A percentile compares a stretch with the other conserved stretches of the same genome.
Evolutionary conservation across 1,140 invertebrate species (phyloP).

Genomic region (Solenopsis invicta): DNA sequence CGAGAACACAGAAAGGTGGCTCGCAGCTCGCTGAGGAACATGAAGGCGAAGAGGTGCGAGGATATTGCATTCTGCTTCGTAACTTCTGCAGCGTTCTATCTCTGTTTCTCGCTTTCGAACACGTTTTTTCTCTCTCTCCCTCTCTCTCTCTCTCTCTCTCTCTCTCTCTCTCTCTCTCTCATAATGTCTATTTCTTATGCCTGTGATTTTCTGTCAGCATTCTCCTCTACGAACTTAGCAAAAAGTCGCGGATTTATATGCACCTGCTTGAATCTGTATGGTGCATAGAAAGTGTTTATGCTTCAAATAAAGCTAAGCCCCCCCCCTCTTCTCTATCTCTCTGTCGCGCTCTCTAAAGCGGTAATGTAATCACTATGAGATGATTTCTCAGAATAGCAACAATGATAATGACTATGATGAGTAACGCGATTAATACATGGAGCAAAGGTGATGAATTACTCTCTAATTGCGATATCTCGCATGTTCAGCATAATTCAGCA

Average conservation of each 20-base stretch:
- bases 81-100: constrained; percentile 52
- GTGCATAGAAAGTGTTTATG: constrained; percentile 45
- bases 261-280: constrained; percentile 24
- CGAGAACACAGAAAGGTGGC: constrained; percentile 30
- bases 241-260: constrained; percentile 42
- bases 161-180: neutral
- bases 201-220: constrained; percentile 36
- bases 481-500: neutral
- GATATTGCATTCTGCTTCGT: constrained; percentile 65
- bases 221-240: constrained; percentile 42
- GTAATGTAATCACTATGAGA: constrained; percentile 17
- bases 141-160: neutral
- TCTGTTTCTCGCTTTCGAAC: neutral
- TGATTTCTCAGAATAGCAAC: constrained; percentile 28
- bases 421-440: neutral
- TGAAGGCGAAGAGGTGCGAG: constrained; percentile 50
- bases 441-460: constrained; percentile 6
- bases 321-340: neutral
- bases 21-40: constrained; percentile 45
- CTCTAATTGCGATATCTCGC: neutral
- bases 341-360: neutral
- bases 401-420: neutral
- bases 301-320: constrained; percentile 38
- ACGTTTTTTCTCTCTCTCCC: neutral
- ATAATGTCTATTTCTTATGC: neutral